Percentiles rank a stretch among this genome's conserved stretches.
These are phyloP conservation scores for Drosophila buzzatii DNA, from an alignment of 2,888 invertebrate species.

Conservation along the genomic window DNA sequence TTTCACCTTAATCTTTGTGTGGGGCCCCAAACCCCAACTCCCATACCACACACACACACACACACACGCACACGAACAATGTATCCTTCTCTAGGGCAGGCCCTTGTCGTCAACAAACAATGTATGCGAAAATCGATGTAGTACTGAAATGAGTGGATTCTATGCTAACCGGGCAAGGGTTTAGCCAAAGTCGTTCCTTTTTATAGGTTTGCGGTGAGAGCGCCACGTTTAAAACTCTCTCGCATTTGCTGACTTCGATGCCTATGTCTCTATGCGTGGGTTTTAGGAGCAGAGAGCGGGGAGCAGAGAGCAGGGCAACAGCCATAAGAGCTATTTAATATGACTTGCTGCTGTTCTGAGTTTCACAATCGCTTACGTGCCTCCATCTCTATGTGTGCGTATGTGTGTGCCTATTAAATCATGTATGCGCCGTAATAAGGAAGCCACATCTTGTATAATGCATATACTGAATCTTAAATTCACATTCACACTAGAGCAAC, in stretches of 20 bases:
- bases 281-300: conserved; percentile 25
- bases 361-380: conserved; percentile 66
- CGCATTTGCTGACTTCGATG: conserved; percentile 51
- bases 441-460: conserved; percentile 59
- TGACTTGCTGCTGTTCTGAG: conserved; percentile 53
- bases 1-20: conserved; percentile 76
- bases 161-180: conserved; percentile 43
- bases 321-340: conserved; percentile 72
- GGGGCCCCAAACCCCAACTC: background rate
- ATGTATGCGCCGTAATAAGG: conserved; percentile 72
- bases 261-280: conserved; percentile 29
- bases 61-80: background rate
- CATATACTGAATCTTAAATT: conserved; percentile 50
- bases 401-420: conserved; percentile 63
- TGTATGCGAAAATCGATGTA: conserved; percentile 76
- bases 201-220: conserved; percentile 75
- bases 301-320: conserved; percentile 21
- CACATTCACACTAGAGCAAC: conserved; percentile 53
- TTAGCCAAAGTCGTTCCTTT: conserved; percentile 58
- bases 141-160: conserved; percentile 63
- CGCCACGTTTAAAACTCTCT: conserved; percentile 58
- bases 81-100: background rate
- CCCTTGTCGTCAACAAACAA: conserved; percentile 53
- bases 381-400: conserved; percentile 5
- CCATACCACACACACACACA: background rate